Evolutionary conservation across 2,797 vertebrate genomes (phyloP), one percentile per base, ranked within the genome.

Genomic region (Poecilia gillii): DNA sequence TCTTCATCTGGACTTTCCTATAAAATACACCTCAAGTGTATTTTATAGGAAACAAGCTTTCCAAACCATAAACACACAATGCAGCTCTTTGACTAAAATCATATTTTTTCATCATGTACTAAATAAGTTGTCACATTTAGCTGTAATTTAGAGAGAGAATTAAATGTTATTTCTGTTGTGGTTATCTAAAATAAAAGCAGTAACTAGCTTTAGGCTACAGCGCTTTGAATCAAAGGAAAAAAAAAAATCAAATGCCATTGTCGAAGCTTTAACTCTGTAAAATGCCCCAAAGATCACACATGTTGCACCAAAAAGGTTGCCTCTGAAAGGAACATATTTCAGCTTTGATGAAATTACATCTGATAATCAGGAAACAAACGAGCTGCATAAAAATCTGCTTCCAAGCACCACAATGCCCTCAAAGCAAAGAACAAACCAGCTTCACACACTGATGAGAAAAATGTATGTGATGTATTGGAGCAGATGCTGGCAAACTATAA

Each of bases 401-500:
- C 72, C 62, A 25, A 83, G 51, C 25, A 4, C 13, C 9, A 64
- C 23, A 28, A 14, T 57, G 75, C 72, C 59, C 55, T 81, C n/a
- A 72, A 47, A 75, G 53, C 43, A 72, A 72, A 85, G 81, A 68
- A 72, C 72, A 45, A 49, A 70, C 66, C 66, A 20, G 73, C 72
- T 76, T 78, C 78, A 73, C 74, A 66, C 57, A 59, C 77, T 81
- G 86, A 90, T 82, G 76, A 87, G 74, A 46, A 41, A 79, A 76
- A 84, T 62, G 73, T 8, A 36, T 25, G n/a, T 66, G 47, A 80
- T 28, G 76, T 74, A 73, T 78, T 11, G 13, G 47, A 79, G 78
- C 80, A 84, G 75, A 86, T 83, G 83, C 76, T 77, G 77, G 76
- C n/a, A 78, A 82, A 86, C 82, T 85, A 81, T 75, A 51, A 82